Evolutionary conservation across 2,888 invertebrate genomes (phyloP), one percentile per base, ranked within the genome.

Genomic region (Timandra comae): DNA sequence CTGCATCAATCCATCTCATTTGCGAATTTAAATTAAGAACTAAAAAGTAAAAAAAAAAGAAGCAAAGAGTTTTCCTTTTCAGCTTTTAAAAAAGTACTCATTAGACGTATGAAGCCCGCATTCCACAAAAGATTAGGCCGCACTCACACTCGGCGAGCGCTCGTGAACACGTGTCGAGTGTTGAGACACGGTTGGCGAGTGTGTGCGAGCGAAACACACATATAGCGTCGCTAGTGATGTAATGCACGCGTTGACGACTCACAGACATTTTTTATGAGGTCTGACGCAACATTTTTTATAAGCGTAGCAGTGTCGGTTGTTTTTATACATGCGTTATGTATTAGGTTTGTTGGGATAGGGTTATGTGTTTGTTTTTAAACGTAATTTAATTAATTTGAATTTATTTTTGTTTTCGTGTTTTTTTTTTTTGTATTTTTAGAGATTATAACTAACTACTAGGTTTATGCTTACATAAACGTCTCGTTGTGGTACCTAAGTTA

Each of bases 251-350:
- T 75, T 80, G 82, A 81, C 81, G 81, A 69, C 73, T 71, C 58
- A 74, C 73, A 85, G 84, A 84, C 84, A 82, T 81, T 85, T 85
- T 85, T 84, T 84, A 81, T 85, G 75, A 61, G 50, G 68, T 75
- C 68, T 82, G 82, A 82, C 84, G 84, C 84, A 82, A 84, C 74
- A 62, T 74, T 82, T 79, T 82, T 78, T 81, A 73, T 71, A 72
- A 64, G 58, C 63, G 67, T 68, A 65, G 61, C 60, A 50, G 60
- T 36, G 54, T 74, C 77, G 68, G 75, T 53, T 25, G 62, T 50
- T 57, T 57, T 44, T 54, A 5, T 50, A 48, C 47, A 51, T 46
- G 32, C 16, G 20, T 42, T 44, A 41, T 24, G 33, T 28, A 28
- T 40, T 30, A 35, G 39, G 49, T 44, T 49, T 41, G 45, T 52